Evolutionary conservation across 2,113 vertebrate species (phyloP), one percentile per base, ranked within the genome.

Genomic region (Rhinolophus ferrumequinum): DNA sequence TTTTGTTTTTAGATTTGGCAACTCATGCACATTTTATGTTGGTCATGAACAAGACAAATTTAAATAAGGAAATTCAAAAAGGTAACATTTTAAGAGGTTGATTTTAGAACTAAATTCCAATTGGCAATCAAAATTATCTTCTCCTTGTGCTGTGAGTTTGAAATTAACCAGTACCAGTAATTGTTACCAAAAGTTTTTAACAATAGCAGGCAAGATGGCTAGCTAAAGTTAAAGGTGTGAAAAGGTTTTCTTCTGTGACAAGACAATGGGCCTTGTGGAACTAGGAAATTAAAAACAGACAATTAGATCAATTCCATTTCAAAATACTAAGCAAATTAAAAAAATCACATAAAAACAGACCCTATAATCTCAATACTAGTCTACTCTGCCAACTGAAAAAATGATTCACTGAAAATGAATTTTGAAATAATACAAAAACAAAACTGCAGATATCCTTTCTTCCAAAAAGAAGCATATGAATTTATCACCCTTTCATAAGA

Each of bases 1-100:
- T 72, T 95, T 41, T 82, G 60, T 62, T 87, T 85, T 90, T 88
- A 14, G 38, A 67, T 96, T 89, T 95, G 41, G 66, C 54, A 94
- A 62, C 41, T 73, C 52, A 64, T 38, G 56, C n/a, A 84, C 60
- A 93, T 83, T 88, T 75, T 87, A 90, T 62, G 19, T 67, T 85
- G n/a, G 44, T 83, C 44, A 93, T 41, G 72, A 54, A 86, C 13
- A 73, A 52, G n/a, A 85, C 21, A 93, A 93, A 70, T 67, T 73
- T 52, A 84, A 84, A 83, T 30, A 64, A 89, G 33, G 47, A 86
- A 85, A 83, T 90, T 82, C 0, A 60, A 82, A 73, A 90, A 72
- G 56, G 75, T 75, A 92, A 81, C 5, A 92, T 75, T 52, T 73
- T 80, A 92, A 67, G 79, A 80, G 8, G 33, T 13, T 88, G 72